Conservation (phyloP, 2,888 invertebrate species). For the Drosophila kanekoi region DNA sequence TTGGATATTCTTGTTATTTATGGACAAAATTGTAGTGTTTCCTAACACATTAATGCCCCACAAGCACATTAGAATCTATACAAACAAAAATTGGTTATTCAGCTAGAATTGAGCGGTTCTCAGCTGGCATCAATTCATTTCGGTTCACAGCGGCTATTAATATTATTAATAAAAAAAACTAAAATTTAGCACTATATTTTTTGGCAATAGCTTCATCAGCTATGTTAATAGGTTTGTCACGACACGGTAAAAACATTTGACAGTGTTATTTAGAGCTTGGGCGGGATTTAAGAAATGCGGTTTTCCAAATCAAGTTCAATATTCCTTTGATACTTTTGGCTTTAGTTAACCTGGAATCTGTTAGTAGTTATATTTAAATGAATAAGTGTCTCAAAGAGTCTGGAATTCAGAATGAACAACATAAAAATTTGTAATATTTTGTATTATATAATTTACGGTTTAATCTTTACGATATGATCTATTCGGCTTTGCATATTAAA, state of each 20-base stretch:
- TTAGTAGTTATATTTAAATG: too few species aligned
- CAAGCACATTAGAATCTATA: neutral
- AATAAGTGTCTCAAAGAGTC: too few species aligned
- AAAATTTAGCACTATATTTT: constrained; percentile 36
- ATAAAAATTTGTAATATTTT: too few species aligned
- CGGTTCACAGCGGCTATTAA: constrained; percentile 28
- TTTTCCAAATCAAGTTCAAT: too few species aligned
- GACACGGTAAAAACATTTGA: constrained; percentile 1
- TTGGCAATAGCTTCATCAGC: constrained; percentile 13
- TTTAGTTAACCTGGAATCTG: too few species aligned
- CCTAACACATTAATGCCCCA: neutral
- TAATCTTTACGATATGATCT: too few species aligned
- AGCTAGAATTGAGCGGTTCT: neutral
- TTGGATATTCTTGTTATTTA: too few species aligned
- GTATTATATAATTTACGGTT: too few species aligned
- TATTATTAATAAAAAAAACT: constrained; percentile 16
- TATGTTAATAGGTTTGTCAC: constrained; percentile 47
- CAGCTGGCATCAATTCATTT: constrained; percentile 23
- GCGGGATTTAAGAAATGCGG: too few species aligned
- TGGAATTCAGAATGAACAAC: too few species aligned
- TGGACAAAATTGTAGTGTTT: constrained; percentile 13
- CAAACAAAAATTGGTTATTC: neutral
- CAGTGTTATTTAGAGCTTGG: neutral
- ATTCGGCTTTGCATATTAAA: too few species aligned
- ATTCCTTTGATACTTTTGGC: too few species aligned